Evolutionary conservation across 2,888 invertebrate genomes (phyloP).

Genomic region (Archips xylosteana): DNA sequence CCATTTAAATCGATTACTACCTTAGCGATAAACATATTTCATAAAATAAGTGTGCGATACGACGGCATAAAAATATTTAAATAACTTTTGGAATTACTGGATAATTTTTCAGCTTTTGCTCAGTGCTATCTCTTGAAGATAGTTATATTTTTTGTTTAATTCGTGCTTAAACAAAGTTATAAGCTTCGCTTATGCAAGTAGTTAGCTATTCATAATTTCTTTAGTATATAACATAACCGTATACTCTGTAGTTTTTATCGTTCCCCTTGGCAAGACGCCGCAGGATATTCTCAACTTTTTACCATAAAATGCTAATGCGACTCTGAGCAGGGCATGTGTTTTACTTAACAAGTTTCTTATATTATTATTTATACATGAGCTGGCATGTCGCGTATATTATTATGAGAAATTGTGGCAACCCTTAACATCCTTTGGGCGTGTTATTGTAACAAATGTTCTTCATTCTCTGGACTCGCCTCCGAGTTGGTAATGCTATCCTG

Average conservation of each 20-base stretch:
- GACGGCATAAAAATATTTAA: too few relatives aligned
- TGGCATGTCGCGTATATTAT: slow-evolving; percentile 32
- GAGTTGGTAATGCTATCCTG: slow-evolving; percentile 32
- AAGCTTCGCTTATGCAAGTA: slow-evolving; percentile 17
- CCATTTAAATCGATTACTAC: too few relatives aligned
- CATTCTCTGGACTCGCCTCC: slow-evolving; percentile 22
- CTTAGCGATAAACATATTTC: too few relatives aligned
- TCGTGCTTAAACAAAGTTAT: background rate
- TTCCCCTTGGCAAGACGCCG: slow-evolving; percentile 5
- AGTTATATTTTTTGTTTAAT: background rate
- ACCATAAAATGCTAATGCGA: slow-evolving; percentile 38
- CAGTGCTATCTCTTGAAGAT: background rate
- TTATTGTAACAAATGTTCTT: slow-evolving; percentile 37
- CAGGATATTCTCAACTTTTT: slow-evolving; percentile 30
- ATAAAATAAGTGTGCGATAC: too few relatives aligned
- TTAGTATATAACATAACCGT: background rate
- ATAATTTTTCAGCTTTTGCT: background rate
- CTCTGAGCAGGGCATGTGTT: slow-evolving; percentile 10
- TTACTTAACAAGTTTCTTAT: slow-evolving; percentile 34
- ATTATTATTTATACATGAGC: slow-evolving; percentile 33
- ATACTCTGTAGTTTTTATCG: slow-evolving; percentile 23
- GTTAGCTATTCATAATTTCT: slow-evolving; percentile 29
- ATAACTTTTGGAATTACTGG: too few relatives aligned
- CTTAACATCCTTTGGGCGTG: slow-evolving; percentile 35
- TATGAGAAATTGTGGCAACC: slow-evolving; percentile 36